phyloP scores from a whole-genome alignment of 1,140 invertebrate species.

The Polypedilum pembai region DNA sequence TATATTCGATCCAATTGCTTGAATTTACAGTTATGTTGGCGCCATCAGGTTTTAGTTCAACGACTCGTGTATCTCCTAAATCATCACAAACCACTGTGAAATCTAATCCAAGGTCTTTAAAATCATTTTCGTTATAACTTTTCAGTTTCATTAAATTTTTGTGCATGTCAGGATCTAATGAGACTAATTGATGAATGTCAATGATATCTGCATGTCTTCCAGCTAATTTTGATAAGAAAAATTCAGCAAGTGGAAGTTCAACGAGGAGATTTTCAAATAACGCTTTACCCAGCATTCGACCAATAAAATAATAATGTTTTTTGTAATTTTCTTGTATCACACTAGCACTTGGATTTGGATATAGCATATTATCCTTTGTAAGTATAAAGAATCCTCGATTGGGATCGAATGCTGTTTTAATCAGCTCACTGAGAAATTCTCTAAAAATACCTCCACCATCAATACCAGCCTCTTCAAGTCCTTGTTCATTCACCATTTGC shows the following conservation, averaged over 20 bases:
- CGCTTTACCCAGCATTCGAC: constrained; percentile 90
- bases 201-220: constrained; percentile 65
- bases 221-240: constrained; percentile 83
- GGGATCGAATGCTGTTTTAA: constrained; percentile 94
- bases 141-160: constrained; percentile 83
- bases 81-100: constrained; percentile 87
- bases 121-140: constrained; percentile 64
- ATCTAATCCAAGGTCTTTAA: constrained; percentile 77
- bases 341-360: constrained; percentile 89
- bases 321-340: constrained; percentile 75
- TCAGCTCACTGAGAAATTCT: constrained; percentile 82
- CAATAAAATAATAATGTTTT: constrained; percentile 93
- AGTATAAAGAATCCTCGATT: constrained; percentile 88
- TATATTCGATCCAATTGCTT: constrained; percentile 91
- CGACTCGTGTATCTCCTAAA: constrained; percentile 78
- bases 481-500: constrained; percentile 81
- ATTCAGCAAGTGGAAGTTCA: constrained; percentile 88
- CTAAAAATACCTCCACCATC: constrained; percentile 90
- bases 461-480: constrained; percentile 89
- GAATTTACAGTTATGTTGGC: constrained; percentile 82
- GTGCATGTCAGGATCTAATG: constrained; percentile 86
- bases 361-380: constrained; percentile 87
- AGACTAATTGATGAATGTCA: constrained; percentile 88
- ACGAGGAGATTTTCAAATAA: constrained; percentile 92
- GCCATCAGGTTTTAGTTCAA: constrained; percentile 86